These are phyloP conservation scores for Pseudopleuronectes americanus DNA, from an alignment of 2,797 vertebrate genomes.

Conservation along the genomic window DNA sequence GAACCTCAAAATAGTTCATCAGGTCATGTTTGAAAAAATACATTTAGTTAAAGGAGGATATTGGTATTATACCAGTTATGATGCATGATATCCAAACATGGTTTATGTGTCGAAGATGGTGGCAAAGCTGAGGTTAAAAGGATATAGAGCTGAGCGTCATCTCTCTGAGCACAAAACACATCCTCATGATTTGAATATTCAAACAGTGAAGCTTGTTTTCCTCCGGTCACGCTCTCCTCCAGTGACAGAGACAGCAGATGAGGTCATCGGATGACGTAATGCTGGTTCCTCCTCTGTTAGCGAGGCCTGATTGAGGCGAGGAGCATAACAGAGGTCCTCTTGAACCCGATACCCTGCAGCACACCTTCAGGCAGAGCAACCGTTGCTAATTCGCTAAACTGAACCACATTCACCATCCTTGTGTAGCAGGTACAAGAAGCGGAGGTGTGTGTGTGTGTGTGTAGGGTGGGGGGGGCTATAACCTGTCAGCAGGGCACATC, in stretches of 20 bases:
- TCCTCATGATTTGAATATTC: slow-evolving; percentile 11
- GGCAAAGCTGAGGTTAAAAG: too few species aligned
- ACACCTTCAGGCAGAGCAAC: slow-evolving; percentile 66
- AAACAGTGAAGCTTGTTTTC: neutral
- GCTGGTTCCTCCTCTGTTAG: slow-evolving; percentile 50
- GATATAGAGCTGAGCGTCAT: neutral
- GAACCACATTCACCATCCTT: slow-evolving; percentile 74
- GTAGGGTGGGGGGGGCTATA: slow-evolving; percentile 35
- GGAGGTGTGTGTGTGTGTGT: too few species aligned
- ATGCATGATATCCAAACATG: neutral
- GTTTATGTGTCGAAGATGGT: too few species aligned
- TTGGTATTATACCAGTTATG: neutral
- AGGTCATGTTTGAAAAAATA: neutral
- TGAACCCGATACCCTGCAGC: slow-evolving; percentile 60
- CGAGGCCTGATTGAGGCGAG: slow-evolving; percentile 48
- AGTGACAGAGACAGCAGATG: slow-evolving; percentile 57
- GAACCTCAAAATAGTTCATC: neutral
- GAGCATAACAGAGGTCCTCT: slow-evolving; percentile 67
- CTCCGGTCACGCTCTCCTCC: slow-evolving; percentile 16
- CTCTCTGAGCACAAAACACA: neutral
- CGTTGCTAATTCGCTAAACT: slow-evolving; percentile 74
- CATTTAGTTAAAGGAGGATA: neutral
- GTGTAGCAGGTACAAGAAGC: slow-evolving; percentile 11
- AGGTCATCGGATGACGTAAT: slow-evolving; percentile 40
- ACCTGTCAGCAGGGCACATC: slow-evolving; percentile 64